Conservation (phyloP, 1,140 invertebrate species). For the Ostrea denselamellosa region DNA sequence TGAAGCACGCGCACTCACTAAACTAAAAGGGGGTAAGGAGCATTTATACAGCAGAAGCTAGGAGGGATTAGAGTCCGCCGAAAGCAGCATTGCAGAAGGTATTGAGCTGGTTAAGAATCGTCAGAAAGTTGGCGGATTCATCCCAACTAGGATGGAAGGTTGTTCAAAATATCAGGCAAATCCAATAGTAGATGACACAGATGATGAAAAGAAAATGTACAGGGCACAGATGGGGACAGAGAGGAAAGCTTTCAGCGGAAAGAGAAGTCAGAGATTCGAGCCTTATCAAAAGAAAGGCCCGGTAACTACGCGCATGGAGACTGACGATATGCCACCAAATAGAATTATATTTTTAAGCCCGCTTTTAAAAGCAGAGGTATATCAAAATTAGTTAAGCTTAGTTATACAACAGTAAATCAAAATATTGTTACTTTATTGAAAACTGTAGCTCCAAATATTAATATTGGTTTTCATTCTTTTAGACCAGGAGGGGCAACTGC, state of each 20-base stretch:
- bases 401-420: constrained; percentile 50
- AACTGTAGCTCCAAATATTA: constrained; percentile 9
- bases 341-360: constrained; percentile 58
- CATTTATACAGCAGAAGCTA: not conserved
- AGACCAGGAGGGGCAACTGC: constrained; percentile 43
- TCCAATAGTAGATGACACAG: constrained; percentile 26
- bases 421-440: constrained; percentile 36
- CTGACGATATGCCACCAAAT: too few species aligned
- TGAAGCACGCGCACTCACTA: not conserved
- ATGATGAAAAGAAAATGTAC: constrained; percentile 45
- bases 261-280: too few species aligned
- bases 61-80: not conserved
- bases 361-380: constrained; percentile 45
- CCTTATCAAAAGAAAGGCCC: too few species aligned
- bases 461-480: constrained; percentile 49
- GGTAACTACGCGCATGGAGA: too few species aligned
- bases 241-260: not conserved
- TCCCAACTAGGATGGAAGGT: not conserved
- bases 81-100: constrained; percentile 40
- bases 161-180: constrained; percentile 37
- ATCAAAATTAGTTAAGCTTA: constrained; percentile 49
- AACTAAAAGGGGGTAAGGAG: constrained; percentile 21
- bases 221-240: constrained; percentile 34
- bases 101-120: not conserved
- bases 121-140: too few species aligned